Evolutionary conservation across 2,888 invertebrate genomes (phyloP).

Genomic region (Hypena proboscidalis): DNA sequence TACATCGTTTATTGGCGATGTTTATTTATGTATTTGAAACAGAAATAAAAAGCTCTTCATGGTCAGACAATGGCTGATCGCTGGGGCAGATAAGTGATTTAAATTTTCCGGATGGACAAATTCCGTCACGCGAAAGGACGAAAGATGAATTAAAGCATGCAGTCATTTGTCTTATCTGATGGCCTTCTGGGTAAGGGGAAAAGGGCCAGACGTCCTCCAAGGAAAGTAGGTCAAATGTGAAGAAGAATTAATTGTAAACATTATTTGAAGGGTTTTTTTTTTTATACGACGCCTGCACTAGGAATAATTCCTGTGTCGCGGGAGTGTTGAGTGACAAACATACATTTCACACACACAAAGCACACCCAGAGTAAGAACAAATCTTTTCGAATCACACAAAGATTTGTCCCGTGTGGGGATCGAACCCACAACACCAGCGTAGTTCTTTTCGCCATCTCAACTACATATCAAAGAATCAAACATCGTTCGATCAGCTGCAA

Average conservation of each 20-base stretch:
- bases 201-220: constrained; percentile 37
- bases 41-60: constrained; percentile 30
- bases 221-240: constrained; percentile 30
- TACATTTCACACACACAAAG: too few species aligned
- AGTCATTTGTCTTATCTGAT: constrained; percentile 18
- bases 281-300: too few species aligned
- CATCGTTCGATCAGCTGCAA: too few species aligned
- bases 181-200: constrained; percentile 32
- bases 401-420: too few species aligned
- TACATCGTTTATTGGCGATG: constrained; percentile 44
- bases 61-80: constrained; percentile 25
- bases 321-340: too few species aligned
- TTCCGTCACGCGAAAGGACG: constrained; percentile 36
- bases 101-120: constrained; percentile 34
- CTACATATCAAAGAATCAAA: too few species aligned
- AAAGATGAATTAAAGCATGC: constrained; percentile 28
- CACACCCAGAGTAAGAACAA: too few species aligned
- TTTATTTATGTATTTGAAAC: constrained; percentile 34
- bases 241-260: background rate
- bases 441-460: too few species aligned
- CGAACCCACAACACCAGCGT: too few species aligned
- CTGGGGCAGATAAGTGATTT: constrained; percentile 31
- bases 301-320: too few species aligned
- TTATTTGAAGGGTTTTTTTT: too few species aligned
- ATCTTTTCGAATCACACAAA: too few species aligned